A percentile compares a stretch with the other conserved stretches of the same genome.
phyloP scores from a whole-genome alignment of 2,888 invertebrate genomes.

The Norana najaformis region DNA sequence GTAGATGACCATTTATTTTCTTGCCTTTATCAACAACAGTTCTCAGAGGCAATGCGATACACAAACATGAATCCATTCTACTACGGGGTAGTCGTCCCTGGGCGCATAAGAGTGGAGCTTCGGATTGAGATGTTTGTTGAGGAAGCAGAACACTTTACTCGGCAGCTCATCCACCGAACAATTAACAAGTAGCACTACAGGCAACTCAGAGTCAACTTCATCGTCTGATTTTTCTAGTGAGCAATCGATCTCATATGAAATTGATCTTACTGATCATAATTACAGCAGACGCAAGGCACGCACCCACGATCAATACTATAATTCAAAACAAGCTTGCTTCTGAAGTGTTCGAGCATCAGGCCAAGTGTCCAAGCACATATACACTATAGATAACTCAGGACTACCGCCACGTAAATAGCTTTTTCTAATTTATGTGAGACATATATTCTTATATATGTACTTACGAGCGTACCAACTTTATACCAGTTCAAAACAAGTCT shows the following conservation, averaged over 20 bases:
- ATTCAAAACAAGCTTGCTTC: not conserved
- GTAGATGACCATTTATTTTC: not conserved
- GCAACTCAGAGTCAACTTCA: not conserved
- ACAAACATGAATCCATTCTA: not conserved
- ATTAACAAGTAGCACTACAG: not conserved
- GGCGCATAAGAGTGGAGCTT: not conserved
- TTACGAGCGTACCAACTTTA: too few species aligned
- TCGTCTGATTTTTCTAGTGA: not conserved
- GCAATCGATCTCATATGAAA: not conserved
- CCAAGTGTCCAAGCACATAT: not conserved
- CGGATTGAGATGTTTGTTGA: not conserved
- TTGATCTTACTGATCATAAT: not conserved
- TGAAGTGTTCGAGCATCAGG: not conserved
- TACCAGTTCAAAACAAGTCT: too few species aligned
- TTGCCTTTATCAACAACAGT: not conserved
- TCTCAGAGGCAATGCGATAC: not conserved
- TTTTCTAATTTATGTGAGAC: not conserved
- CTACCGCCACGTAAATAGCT: too few species aligned
- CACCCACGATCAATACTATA: not conserved
- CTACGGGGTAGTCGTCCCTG: not conserved
- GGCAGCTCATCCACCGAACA: not conserved
- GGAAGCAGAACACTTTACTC: not conserved
- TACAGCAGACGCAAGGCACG: not conserved
- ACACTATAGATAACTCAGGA: not conserved
- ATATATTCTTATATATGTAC: too few species aligned